Percentiles rank a stretch among this genome's conserved stretches.
Conservation (phyloP, 1,140 invertebrate genomes). For the Zaprionus capensis region DNA sequence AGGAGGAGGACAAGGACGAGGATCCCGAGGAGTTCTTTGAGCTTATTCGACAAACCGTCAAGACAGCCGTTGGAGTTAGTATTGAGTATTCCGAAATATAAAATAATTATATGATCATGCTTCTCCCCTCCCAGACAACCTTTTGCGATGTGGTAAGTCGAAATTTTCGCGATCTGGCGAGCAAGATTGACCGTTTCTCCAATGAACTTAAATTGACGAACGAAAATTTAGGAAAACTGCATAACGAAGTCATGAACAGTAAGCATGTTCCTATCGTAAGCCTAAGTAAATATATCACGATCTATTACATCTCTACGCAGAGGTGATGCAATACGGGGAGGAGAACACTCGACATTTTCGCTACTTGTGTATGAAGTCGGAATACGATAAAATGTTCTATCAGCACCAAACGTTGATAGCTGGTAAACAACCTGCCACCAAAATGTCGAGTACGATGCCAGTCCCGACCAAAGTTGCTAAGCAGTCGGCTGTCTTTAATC, state of each 20-base stretch:
- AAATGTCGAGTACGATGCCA: slow-evolving; percentile 14
- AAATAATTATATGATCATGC: background rate
- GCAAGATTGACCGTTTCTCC: slow-evolving; percentile 70
- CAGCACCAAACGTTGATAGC: slow-evolving; percentile 69
- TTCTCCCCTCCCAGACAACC: slow-evolving; percentile 37
- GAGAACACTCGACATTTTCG: slow-evolving; percentile 81
- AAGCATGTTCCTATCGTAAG: slow-evolving; percentile 12
- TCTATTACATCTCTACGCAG: slow-evolving; percentile 28
- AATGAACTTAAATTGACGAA: slow-evolving; percentile 72
- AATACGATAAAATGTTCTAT: slow-evolving; percentile 83
- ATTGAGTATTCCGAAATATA: background rate
- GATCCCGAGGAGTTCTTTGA: slow-evolving; percentile 80
- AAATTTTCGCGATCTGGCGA: slow-evolving; percentile 68
- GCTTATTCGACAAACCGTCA: slow-evolving; percentile 73
- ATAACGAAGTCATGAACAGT: slow-evolving; percentile 68
- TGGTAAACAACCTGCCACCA: slow-evolving; percentile 25
- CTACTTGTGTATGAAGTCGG: slow-evolving; percentile 82
- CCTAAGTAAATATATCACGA: too few species aligned
- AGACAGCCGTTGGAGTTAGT: slow-evolving; percentile 70
- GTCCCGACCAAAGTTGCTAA: slow-evolving; percentile 23
- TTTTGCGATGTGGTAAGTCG: slow-evolving; percentile 60
- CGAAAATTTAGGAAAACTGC: slow-evolving; percentile 58
- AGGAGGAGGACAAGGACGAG: slow-evolving; percentile 75
- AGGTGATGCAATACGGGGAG: slow-evolving; percentile 75
- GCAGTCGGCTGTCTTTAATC: slow-evolving; percentile 15